Conservation (phyloP, 2,113 vertebrate genomes). For the Apeltes quadracus region DNA sequence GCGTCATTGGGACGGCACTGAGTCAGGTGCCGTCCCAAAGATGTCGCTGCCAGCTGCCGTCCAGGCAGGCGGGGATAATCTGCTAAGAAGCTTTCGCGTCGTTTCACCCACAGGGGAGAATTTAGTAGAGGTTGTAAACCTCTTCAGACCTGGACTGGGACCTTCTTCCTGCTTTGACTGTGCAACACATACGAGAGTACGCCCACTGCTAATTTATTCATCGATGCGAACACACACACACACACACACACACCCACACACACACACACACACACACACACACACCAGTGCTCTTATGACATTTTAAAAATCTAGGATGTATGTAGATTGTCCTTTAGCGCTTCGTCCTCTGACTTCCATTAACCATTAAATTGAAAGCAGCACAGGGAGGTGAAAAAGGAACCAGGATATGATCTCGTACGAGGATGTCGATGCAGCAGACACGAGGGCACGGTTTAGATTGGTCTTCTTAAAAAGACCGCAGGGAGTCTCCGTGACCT, state of each 20-base stretch:
- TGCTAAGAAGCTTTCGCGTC: constrained; percentile 81
- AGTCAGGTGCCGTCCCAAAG: constrained; percentile 76
- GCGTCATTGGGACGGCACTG: constrained; percentile 70
- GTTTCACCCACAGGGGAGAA: constrained; percentile 74
- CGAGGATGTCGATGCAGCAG: background rate
- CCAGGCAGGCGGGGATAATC: constrained; percentile 76
- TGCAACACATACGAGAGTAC: constrained; percentile 45
- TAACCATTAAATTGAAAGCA: constrained; percentile 42
- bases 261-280: background rate
- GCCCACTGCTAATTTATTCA: background rate
- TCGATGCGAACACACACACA: background rate
- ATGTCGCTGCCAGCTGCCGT: constrained; percentile 73
- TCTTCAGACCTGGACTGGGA: constrained; percentile 67
- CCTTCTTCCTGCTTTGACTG: constrained; percentile 57
- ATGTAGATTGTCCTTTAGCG: constrained; percentile 22
- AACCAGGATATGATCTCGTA: constrained; percentile 25
- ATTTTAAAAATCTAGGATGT: background rate
- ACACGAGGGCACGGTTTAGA: constrained; percentile 22
- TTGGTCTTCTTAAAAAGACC: constrained; percentile 31
- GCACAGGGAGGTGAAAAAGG: constrained; percentile 30
- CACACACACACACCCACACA: background rate
- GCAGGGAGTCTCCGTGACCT: constrained; percentile 52
- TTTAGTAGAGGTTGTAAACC: constrained; percentile 74
- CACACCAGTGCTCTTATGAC: background rate
- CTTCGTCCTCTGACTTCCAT: constrained; percentile 20